phyloP scores from a whole-genome alignment of 2,797 vertebrate genomes.

The Mormyrus proboscirostris region DNA sequence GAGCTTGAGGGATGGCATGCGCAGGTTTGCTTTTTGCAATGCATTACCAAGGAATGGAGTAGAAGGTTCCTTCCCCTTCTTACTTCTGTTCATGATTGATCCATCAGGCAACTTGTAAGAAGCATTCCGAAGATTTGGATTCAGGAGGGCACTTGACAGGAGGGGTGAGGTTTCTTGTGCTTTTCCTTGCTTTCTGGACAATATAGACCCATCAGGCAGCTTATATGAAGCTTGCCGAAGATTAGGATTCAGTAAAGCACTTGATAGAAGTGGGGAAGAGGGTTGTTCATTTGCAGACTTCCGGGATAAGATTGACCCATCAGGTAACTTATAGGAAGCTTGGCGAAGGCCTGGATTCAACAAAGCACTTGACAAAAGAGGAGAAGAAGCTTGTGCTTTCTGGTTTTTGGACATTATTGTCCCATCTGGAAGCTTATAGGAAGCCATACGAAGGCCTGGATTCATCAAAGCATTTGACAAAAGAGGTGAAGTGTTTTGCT shows the following conservation, averaged over 20 bases:
- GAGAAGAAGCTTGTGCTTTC: conserved; percentile 49
- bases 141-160: conserved; percentile 47
- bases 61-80: conserved; percentile 28
- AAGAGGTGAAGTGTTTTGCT: conserved; percentile 53
- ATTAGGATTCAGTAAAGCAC: conserved; percentile 35
- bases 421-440: conserved; percentile 59
- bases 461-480: conserved; percentile 47
- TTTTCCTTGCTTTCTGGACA: conserved; percentile 55
- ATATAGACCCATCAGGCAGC: conserved; percentile 60
- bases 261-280: conserved; percentile 31
- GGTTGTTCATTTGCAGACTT: conserved; percentile 3
- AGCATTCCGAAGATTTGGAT: conserved; percentile 49
- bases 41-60: conserved; percentile 51
- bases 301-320: conserved; percentile 35
- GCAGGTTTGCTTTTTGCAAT: conserved; percentile 60
- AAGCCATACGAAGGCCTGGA: conserved; percentile 41
- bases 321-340: conserved; percentile 60
- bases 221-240: conserved; percentile 49
- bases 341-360: conserved; percentile 53
- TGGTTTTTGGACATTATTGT: conserved; percentile 47
- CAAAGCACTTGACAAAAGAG: conserved; percentile 58
- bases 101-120: conserved; percentile 60
- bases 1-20: conserved; percentile 63
- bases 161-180: conserved; percentile 45
- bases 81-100: conserved; percentile 40